Evolutionary conservation across 1,140 invertebrate species (phyloP).

Genomic region (Drosophila melanica): DNA sequence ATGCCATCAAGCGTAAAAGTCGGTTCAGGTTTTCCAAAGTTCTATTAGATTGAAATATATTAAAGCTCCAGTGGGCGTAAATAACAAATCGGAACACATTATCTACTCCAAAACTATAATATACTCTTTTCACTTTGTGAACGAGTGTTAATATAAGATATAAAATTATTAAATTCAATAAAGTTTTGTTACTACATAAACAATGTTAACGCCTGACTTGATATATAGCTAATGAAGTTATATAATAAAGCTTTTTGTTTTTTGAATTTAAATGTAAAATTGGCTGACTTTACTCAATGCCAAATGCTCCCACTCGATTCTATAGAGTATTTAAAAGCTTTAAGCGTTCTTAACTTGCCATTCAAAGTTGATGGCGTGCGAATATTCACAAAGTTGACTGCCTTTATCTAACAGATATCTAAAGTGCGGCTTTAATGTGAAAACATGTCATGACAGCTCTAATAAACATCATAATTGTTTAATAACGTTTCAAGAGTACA

Average conservation of each 20-base stretch:
- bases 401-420: constrained; percentile 15
- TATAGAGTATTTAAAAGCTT: constrained; percentile 10
- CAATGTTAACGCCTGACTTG: neutral
- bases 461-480: constrained; percentile 61
- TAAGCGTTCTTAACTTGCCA: neutral
- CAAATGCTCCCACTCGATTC: neutral
- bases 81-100: no score
- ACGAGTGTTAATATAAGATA: neutral
- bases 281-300: neutral
- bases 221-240: neutral
- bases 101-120: no score
- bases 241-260: neutral
- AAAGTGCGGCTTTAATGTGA: constrained; percentile 41
- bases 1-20: no score
- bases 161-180: neutral
- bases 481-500: constrained; percentile 54
- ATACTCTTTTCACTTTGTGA: neutral
- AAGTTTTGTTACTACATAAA: neutral
- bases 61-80: no score
- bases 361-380: constrained; percentile 14
- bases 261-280: neutral
- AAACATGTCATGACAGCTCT: constrained; percentile 27
- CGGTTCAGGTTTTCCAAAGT: no score
- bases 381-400: constrained; percentile 37
- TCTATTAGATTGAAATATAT: no score